Base-by-base conservation (phyloP, 2,888 invertebrate species). In the Polymixis flavicincta region DNA sequence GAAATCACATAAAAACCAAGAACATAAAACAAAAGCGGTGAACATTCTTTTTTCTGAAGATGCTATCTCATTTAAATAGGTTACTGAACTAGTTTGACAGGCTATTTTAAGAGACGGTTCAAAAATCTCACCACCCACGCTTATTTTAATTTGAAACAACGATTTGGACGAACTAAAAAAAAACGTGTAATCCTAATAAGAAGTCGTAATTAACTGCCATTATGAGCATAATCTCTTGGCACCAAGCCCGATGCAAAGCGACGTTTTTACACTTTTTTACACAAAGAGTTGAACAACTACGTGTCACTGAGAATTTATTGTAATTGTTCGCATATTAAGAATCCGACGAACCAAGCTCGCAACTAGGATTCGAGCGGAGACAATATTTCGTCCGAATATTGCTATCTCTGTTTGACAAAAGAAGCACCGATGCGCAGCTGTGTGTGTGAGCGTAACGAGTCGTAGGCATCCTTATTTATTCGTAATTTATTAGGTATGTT, bases 171-270 rank as follows among this genome's bases (percentile, higher is more conserved):
- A 72, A 74, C 60, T 71, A 67, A 73, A 80, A 85, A n/a, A 69
- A 71, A 74, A 73, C 60, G 68, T 69, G 66, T 71, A 77, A 83
- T 85, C 79, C 78, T 79, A 89, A 84, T 87, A 85, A 85, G 84
- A 86, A 77, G 76, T 74, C 70, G 82, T 87, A 87, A 88, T 85
- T 85, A 85, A 76, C 76, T 81, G 78, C 73, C 55, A 75, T 81
- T 74, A 78, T 78, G 80, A 87, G 55, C 85, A 83, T 83, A 87
- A 86, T 90, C 85, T 87, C 80, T 84, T 91, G 91, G 92, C 91
- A 87, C 74, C 69, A 64, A 76, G 89, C 91, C 91, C 75, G 75
- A 76, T 78, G 78, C 85, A 80, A 66, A 82, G 74, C 83, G 69
- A 81, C 80, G 80, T 87, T 88, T 87, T 87, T 83, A 82, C 54